Base-by-base conservation (phyloP, 2,113 vertebrate genomes). In the Prietella phreatophila region DNA sequence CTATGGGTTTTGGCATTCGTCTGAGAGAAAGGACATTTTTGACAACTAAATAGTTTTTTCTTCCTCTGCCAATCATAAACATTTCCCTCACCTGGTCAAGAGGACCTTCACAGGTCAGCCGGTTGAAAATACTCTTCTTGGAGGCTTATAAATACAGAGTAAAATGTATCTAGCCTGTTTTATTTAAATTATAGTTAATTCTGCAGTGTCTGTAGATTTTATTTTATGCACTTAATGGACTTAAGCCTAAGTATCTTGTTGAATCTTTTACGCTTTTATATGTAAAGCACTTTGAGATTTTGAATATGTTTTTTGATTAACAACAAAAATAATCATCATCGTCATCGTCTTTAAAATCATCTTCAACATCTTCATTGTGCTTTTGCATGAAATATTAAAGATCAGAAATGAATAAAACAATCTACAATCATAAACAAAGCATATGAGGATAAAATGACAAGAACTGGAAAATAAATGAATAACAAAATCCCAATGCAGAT, bases 11-110 rank as follows among this genome's bases (percentile, higher is more conserved):
- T 75, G 71, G 39, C 19, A 42, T 75, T 75, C 71, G 6, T 75
- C 36, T 75, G 19, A 11, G 17, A 42, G 17, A 36, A 10, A 75
- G 22, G 71, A 75, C 9, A 22, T 75, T 75, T 67, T 42, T 81
- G 79, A 81, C 79, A 81, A 56, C 2, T 81, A 33, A 81, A 58
- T 81, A 33, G 79, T 53, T 58, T 33, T 15, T 76, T 47, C 69
- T 36, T 76, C 22, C 5, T 47, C 73, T 76, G 39, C 9, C 39
- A 76, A 76, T 80, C 47, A 80, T 17, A 80, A 80, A 53, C 50
- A 55, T 15, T 27, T n/a, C 76, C 27, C 14, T 53, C 27, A 17
- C 47, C 47, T 53, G 22, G 11, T 79, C 76, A n/a, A 53, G 25
- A 30, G 2, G 50, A 80, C n/a, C 42, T n/a, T 80, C 50, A 80